A percentile compares a stretch with the other conserved stretches of the same genome.
phyloP scores from a whole-genome alignment of 2,888 invertebrate genomes.

The Syritta pipiens region DNA sequence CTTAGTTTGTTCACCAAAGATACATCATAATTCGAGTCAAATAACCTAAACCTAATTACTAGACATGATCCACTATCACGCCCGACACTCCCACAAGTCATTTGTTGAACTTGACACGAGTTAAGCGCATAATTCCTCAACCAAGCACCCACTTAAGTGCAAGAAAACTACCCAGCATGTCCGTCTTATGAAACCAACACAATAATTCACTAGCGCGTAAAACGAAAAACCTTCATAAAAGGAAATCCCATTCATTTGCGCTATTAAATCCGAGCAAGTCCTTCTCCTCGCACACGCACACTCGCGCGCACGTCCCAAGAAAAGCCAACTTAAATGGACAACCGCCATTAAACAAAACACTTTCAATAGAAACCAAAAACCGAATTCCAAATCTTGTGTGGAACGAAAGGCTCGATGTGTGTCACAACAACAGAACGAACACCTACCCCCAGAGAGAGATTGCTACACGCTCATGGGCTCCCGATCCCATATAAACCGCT shows the following conservation, averaged over 20 bases:
- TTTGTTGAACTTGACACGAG: not conserved
- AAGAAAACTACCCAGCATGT: slow-evolving; percentile 14
- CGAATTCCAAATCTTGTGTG: slow-evolving; percentile 39
- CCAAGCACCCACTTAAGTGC: not conserved
- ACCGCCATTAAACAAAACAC: slow-evolving; percentile 47
- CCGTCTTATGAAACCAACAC: slow-evolving; percentile 29
- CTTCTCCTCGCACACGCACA: not conserved
- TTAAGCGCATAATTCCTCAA: slow-evolving; percentile 5
- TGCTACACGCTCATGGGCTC: slow-evolving; percentile 7
- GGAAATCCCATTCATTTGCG: slow-evolving; percentile 20
- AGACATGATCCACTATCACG: not conserved
- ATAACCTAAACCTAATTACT: too few relatives aligned
- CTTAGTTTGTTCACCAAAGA: too few relatives aligned
- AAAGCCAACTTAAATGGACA: slow-evolving; percentile 33
- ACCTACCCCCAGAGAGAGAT: slow-evolving; percentile 32
- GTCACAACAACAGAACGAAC: too few relatives aligned
- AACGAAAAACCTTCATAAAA: slow-evolving; percentile 7
- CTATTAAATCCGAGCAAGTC: slow-evolving; percentile 24
- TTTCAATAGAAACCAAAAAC: slow-evolving; percentile 20
- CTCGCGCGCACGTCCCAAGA: not conserved
- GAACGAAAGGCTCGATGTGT: slow-evolving; percentile 26
- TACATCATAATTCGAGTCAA: too few relatives aligned
- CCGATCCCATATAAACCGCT: slow-evolving; percentile 26
- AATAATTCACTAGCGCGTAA: slow-evolving; percentile 9
- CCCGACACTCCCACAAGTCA: not conserved